Evolutionary conservation across 2,888 invertebrate genomes (phyloP), one percentile per base, ranked within the genome.

Genomic region (Meganola albula): DNA sequence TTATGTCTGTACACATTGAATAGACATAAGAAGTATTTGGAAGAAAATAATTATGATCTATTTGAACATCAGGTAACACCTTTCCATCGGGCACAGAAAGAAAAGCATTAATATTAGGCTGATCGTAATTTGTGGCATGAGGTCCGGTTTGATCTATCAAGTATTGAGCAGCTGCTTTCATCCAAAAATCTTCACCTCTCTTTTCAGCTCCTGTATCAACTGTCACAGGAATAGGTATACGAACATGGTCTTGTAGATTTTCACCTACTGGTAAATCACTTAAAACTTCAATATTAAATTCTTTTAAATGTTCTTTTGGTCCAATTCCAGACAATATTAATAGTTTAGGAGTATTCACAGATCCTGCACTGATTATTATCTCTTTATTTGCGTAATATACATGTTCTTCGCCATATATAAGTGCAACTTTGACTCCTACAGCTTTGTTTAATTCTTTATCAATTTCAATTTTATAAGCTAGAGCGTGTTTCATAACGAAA

Each of bases 171-270:
- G 73, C 59, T 31, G 82, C 79, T 53, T 71, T 73, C 1, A 64
- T 38, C 77, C 77, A 82, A 40, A 63, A 82, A 2, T 42, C 45
- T 9, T 75, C 69, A 40, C 65, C 67, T 40, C 65, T 63, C 11
- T 53, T 41, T 27, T 58, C 47, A 20, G 74, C 72, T 23, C 77
- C 76, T 22, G 77, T 76, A 23, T 77, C 53, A 4, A 83, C 43
- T 11, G 65, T 73, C 1, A 84, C 62, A 10, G 76, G 75, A 27
- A 85, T 59, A 4, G 83, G 78, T 47, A 85, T 79, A 32, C 80
- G 68, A 0, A 82, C 80, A 47, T 85, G 85, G 33, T 85, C 84
- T 56, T 83, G 83, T n/a, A 85, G 62, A 54, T 85, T 83, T 54
- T 69, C 60, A n/a, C 85, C 85, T 1, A 85, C 84, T 1, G 70